Base-by-base conservation (phyloP, 2,797 vertebrate genomes). In the Myoxocephalus aenaeus region DNA sequence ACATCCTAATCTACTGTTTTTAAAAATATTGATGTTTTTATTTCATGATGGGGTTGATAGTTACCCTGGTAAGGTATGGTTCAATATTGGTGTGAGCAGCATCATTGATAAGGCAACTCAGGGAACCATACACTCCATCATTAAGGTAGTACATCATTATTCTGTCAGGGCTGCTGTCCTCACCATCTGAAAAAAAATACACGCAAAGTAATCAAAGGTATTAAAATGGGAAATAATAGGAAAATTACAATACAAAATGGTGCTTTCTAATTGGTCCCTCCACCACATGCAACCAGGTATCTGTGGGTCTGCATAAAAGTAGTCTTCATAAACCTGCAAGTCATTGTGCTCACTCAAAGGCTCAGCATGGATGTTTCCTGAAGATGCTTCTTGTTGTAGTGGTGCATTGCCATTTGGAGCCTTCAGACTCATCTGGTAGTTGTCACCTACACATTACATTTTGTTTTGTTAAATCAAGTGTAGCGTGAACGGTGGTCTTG, bases 101-200 rank as follows among this genome's bases (percentile, higher is more conserved):
- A 48, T 51, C 32, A 22, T 22, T 15, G 20, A 66, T 4, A 17
- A 66, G 1, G 32, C 29, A 51, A 17, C n/a, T 66, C 65, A 66
- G 20, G 0, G 65, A 66, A 4, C 65, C 65, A 6, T 36, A 51
- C 1, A 36, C 20, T 4, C 65, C 48, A 22, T 66, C 65, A 3
- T 66, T 66, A 2, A 66, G 20, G 32, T 53, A 66, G 29, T 66
- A 66, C 65, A 53, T 38, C 32, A 36, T 66, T n/a, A 5, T 22
- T 51, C 48, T 51, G 32, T 14, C 65, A 14, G 20, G 29, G 13
- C 29, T 4, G 27, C 32, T 66, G 14, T 36, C 4, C 46, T 34
- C 48, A 4, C 18, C 18, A 8, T 50, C 64, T 65, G 29, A 42
- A 44, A 29, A 48, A 11, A 48, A 13, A 65, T 8, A 32, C 3